Evolutionary conservation across 2,888 invertebrate genomes (phyloP).

Genomic region (Plagodis dolabraria): DNA sequence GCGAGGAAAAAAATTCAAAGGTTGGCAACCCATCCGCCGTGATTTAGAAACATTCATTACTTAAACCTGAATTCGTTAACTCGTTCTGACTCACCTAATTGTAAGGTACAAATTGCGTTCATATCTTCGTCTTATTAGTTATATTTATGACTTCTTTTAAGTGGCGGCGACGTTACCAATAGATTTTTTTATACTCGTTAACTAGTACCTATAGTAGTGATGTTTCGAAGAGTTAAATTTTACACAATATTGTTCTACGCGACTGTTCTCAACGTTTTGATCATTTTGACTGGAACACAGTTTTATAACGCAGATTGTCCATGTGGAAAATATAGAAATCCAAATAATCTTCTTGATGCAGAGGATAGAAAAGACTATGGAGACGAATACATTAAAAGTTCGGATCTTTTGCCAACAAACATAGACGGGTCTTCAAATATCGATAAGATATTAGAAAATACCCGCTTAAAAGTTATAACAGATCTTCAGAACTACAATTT

Average conservation of each 20-base stretch:
- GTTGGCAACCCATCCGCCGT: no score
- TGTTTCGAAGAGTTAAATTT: neutral
- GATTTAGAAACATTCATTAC: no score
- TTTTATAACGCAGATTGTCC: no score
- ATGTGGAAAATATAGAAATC: neutral
- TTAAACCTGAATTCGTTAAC: no score
- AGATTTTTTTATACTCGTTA: no score
- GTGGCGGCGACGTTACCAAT: no score
- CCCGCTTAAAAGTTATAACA: conserved; percentile 61
- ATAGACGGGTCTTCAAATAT: conserved; percentile 63
- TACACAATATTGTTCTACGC: neutral
- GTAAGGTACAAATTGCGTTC: no score
- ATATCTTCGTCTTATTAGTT: no score
- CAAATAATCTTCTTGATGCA: neutral
- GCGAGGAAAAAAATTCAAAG: no score
- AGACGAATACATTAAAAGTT: conserved; percentile 40
- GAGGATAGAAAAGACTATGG: conserved; percentile 17
- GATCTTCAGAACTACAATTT: conserved; percentile 72
- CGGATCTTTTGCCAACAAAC: conserved; percentile 50
- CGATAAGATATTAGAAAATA: conserved; percentile 68
- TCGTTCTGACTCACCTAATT: no score
- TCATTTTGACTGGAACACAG: neutral
- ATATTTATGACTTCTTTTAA: no score
- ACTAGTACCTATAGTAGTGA: no score
- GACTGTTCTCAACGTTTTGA: neutral